Base-by-base conservation (phyloP, 1,140 invertebrate genomes). In the Drosophila kanapiae region DNA sequence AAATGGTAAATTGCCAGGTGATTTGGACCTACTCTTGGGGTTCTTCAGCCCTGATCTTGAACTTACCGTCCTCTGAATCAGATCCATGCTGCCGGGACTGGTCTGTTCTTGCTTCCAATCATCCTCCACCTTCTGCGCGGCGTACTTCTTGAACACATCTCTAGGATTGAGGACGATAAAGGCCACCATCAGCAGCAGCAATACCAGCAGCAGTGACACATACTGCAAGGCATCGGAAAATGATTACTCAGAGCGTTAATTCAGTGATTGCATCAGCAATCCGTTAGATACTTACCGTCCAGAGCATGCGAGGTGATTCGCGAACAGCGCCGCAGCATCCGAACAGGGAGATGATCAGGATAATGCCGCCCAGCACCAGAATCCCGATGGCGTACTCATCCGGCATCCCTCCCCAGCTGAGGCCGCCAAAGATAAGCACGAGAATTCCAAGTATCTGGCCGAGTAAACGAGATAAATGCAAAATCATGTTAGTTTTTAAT, bases 261-360 rank as follows among this genome's bases (percentile, higher is more conserved):
- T 29, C 13, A 14, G 1, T 0, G 16, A 40, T 18, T 23, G 23
- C 8, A 59, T 37, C 9, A 3, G n/a, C 51, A 38, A 54, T 29
- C 1, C 35, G 53, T 6, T 4, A 27, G 18, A 27, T 68, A 93
- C 94, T 94, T 93, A 97, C 96, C 80, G 96, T 96, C 87, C 96
- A 94, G 16, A 96, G 93, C 96, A 97, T 97, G 91, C 96, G 97
- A 75, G 96, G 94, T 74, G 95, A 97, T 92, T 97, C 96, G 57
- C 96, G 94, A 57, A 97, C 95, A 2, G 97, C 96, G 31, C 97
- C 97, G 80, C 96, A 97, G 92, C 97, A 98, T 80, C 97, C 97
- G 78, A 97, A 96, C 93, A 97, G 96, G 1, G 96, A 95, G 57
- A 97, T 95, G 10, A 96, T 57, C 83, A 97, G 96, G 42, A 97